Base-by-base conservation (phyloP, 1,140 invertebrate species). In the Lucilia cuprina region DNA sequence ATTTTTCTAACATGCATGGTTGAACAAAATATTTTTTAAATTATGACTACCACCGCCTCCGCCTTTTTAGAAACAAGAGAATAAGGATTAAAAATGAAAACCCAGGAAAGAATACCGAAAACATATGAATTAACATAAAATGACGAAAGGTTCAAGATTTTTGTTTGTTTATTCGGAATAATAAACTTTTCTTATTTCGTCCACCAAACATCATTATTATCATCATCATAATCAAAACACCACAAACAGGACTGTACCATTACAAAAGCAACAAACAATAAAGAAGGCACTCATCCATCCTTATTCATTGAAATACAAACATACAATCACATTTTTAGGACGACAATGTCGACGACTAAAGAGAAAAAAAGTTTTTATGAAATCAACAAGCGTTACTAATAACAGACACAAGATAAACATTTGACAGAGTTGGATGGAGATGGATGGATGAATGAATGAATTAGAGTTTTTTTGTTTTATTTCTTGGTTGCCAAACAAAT, bases 381-480 rank as follows among this genome's bases (percentile, higher is more conserved):
- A 60, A 60, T 60, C 55, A 60, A 60, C 55, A 60, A 60, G 55
- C 55, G 55, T 60, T 60, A 60, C 55, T 60, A 60, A 60, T 60
- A 60, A 60, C 55, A 60, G 55, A 60, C 55, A 60, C 55, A 60
- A 17, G 55, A 60, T 60, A 60, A 60, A 60, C 55, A 60, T 60
- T 60, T 60, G 14, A 60, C 41, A 60, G n/a, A 60, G 55, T n/a
- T 60, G 55, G 14, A 0, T n/a, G 55, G n/a, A 60, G 55, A 60
- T n/a, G 55, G 55, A 60, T 60, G 55, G 55, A 25, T 74, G 70
- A 19, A 34, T 74, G 70, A 25, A 74, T 74, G 70, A 74, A 41
- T 41, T 41, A 41, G 7, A 8, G 41, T 41, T 41, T 41, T 41
- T 41, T 41, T 41, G 7, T 41, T 30, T 30, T 41, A 0, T 41